Percentiles rank a stretch among this genome's conserved stretches.
These are phyloP conservation scores for Glomeris maerens DNA, from an alignment of 1,140 invertebrate genomes.

Conservation along the genomic window DNA sequence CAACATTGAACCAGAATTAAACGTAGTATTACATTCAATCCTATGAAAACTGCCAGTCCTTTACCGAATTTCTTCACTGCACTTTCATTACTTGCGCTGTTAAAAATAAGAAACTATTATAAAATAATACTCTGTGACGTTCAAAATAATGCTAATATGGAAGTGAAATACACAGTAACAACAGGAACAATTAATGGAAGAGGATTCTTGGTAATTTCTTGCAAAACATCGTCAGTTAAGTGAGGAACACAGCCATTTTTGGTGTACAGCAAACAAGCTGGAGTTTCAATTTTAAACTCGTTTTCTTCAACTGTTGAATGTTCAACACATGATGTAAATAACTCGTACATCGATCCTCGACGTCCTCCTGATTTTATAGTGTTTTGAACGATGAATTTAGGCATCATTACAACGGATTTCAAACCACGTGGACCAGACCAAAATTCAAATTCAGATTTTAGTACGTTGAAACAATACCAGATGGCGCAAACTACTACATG, in stretches of 20 bases:
- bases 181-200: neutral
- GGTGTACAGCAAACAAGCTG: constrained; percentile 7
- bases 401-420: too few relatives aligned
- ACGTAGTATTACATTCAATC: neutral
- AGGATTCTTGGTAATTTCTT: neutral
- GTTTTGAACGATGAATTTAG: too few relatives aligned
- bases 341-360: too few relatives aligned
- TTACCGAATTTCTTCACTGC: neutral
- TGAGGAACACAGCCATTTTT: constrained; percentile 10
- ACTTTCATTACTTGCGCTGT: neutral
- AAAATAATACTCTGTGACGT: constrained; percentile 1
- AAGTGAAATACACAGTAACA: neutral
- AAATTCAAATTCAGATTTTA: too few relatives aligned
- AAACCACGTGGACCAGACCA: too few relatives aligned
- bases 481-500: too few relatives aligned
- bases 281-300: constrained; percentile 5
- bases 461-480: too few relatives aligned
- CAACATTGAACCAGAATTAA: neutral
- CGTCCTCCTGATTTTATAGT: too few relatives aligned
- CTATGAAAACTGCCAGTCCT: neutral
- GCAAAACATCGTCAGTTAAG: constrained; percentile 5
- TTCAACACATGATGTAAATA: too few relatives aligned
- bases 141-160: neutral
- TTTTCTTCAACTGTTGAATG: too few relatives aligned
- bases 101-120: neutral